Evolutionary conservation across 2,113 vertebrate species (phyloP), one percentile per base, ranked within the genome.

Genomic region (Sialia sialis): DNA sequence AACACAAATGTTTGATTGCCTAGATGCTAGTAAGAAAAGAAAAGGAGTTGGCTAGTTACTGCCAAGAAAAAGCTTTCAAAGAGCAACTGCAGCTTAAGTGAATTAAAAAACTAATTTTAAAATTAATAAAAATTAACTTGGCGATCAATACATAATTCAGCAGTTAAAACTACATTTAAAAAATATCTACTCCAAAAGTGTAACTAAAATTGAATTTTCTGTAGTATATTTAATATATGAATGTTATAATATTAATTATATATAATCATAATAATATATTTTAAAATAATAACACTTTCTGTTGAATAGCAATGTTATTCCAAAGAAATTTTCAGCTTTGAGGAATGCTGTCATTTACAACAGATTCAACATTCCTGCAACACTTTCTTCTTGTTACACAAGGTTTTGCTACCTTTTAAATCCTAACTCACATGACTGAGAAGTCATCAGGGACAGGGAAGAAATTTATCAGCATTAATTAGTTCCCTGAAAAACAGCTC

Each of bases 341-440:
- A 32, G 60, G 5, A 82, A 73, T 6, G 8, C 0, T 38, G 43
- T 19, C 3, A 41, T 49, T 84, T 77, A 67, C 46, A 89, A 48
- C 0, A 64, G 9, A 72, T 7, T 39, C 14, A 22, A 52, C 1
- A 1, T 15, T 52, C 55, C 32, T 32, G 22, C 23, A 66, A 38
- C 1, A 1, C 21, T 68, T 80, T 78, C 25, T 54, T 70, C 46
- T 34, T 41, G 10, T 58, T 63, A 58, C 3, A 17, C 23, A 55
- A 63, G 11, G 17, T 58, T 75, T 75, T 82, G 23, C 36, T 56
- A 43, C 26, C n/a, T 85, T 85, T 60, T 4, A 3, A 91, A 67
- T 58, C n/a, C 51, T 34, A 84, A 4, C 8, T 73, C 58, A 77
- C 7, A 44, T 12, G 11, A 68, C 46, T 17, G 4, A 85, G 41